Conservation (phyloP, 92 coral and sea anemone genomes). For the Nematostella vectensis region DNA sequence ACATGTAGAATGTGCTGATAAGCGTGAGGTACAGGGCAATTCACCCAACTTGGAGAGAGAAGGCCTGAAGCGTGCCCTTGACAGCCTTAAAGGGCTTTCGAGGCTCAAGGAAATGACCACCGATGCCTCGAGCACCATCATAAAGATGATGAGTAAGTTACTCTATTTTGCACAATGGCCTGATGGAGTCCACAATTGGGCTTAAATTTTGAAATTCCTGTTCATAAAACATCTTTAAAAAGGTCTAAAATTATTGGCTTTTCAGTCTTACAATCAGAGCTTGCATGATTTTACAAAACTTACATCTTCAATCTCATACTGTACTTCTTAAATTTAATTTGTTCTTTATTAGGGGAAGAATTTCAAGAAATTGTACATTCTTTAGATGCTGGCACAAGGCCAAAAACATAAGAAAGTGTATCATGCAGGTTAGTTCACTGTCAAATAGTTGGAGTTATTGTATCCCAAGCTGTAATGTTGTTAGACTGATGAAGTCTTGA, state of each 20-base stretch:
- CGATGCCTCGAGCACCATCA: constrained; percentile 13
- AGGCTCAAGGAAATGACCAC: constrained; percentile 8
- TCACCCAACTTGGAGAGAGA: constrained; percentile 19
- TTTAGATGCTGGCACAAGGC: constrained; percentile 16
- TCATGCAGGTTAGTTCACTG: constrained; percentile 3
- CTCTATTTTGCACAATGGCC: background rate
- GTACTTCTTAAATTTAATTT: background rate
- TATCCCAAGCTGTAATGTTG: background rate
- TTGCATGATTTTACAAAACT: too few species aligned
- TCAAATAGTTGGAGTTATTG: background rate
- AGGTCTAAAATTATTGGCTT: too few species aligned
- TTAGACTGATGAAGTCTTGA: background rate
- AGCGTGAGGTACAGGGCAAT: constrained; percentile 6
- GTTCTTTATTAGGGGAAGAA: constrained; percentile 1
- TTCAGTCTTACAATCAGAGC: too few species aligned
- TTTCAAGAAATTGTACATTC: constrained; percentile 12
- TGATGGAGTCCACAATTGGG: background rate
- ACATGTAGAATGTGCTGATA: constrained; percentile 7
- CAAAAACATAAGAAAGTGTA: constrained; percentile 15
- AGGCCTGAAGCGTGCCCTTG: constrained; percentile 3
- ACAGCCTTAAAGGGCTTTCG: background rate
- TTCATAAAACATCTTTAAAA: too few species aligned
- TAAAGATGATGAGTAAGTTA: too few species aligned
- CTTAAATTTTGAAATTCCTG: background rate
- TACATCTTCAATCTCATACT: background rate